Evolutionary conservation across 2,888 invertebrate genomes (phyloP), one percentile per base, ranked within the genome.

Genomic region (Diplazon laetatorius): DNA sequence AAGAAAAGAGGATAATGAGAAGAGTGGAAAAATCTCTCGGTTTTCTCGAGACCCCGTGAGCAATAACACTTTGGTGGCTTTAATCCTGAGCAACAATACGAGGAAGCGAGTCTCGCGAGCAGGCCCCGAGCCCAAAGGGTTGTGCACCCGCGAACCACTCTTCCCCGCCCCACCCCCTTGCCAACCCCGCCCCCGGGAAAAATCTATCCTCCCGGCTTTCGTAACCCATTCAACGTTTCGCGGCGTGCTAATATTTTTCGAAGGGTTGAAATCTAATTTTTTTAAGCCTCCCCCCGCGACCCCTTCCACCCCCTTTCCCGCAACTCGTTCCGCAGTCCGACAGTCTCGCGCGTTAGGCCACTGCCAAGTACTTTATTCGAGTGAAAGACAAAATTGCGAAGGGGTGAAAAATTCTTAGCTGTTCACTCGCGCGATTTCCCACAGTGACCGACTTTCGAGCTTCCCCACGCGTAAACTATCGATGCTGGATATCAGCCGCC

Each of bases 251-350:
- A 90, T 89, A 89, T 89, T 89, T 88, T 88, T 81, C 85, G 87
- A 88, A 88, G 89, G 88, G 88, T 87, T 85, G 86, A 87, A 87
- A 87, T 86, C 89, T 90, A 89, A 91, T 91, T 91, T 89, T 90
- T 89, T 84, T 82, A 83, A 85, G 80, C 86, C 85, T 82, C 80
- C 74, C 60, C 68, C 80, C 80, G 60, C n/a, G n/a, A n/a, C n/a
- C n/a, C n/a, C n/a, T n/a, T n/a, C n/a, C n/a, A n/a, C n/a, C n/a
- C n/a, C n/a, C n/a, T n/a, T n/a, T n/a, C n/a, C n/a, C n/a, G n/a
- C n/a, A n/a, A n/a, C 69, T 62, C 57, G 72, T 48, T 68, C 73
- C 46, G 50, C 63, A 25, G 55, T 68, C 50, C 63, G 62, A 30
- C 42, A 18, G 60, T 18, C 65, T 35, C 63, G 68, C 73, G 65